Evolutionary conservation across 2,113 vertebrate species (phyloP).

Genomic region (Tenebrosternarchus preto): DNA sequence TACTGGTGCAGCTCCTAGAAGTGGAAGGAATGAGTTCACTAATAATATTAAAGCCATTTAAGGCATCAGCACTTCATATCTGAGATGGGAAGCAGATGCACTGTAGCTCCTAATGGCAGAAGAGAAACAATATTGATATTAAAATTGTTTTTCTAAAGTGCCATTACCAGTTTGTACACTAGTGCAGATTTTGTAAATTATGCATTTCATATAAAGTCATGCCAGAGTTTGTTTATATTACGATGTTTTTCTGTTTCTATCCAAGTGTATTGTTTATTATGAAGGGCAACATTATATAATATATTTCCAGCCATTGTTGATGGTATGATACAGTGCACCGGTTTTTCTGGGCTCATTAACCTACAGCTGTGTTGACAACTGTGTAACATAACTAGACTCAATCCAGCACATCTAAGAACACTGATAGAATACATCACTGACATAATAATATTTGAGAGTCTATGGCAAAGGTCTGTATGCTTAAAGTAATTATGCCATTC

Average conservation of each 20-base stretch:
- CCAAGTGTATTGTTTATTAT: background rate
- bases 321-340: background rate
- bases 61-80: constrained; percentile 5
- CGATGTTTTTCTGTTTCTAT: no score
- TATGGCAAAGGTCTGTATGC: background rate
- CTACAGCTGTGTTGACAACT: background rate
- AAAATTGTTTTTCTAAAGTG: background rate
- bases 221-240: background rate
- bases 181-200: background rate
- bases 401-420: background rate
- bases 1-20: constrained; percentile 28
- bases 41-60: constrained; percentile 32
- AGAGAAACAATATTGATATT: constrained; percentile 34
- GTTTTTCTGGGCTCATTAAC: background rate
- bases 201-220: background rate
- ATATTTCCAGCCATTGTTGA: background rate
- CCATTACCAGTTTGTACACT: background rate
- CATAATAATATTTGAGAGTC: background rate
- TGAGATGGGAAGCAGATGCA: constrained; percentile 13
- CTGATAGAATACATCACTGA: no score
- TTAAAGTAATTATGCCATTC: constrained; percentile 7
- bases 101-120: constrained; percentile 14
- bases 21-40: constrained; percentile 14
- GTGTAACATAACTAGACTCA: background rate
- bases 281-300: background rate